Percentiles rank a stretch among this genome's conserved stretches.
Conservation (phyloP, 2,113 vertebrate species). For the Ariopsis seemanni region DNA sequence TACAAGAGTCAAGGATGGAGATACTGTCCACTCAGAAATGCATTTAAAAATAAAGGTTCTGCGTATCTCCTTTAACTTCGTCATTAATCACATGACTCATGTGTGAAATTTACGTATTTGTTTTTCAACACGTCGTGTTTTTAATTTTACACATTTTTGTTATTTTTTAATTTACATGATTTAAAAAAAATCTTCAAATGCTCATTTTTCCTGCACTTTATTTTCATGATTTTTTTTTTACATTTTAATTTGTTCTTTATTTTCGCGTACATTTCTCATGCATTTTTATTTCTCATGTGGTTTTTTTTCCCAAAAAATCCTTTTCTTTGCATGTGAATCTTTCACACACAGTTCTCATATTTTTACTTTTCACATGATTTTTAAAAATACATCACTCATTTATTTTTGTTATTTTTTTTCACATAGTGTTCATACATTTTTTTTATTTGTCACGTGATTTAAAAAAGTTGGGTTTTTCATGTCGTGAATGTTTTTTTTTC, state of each 20-base stretch:
- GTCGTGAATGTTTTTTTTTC: background rate
- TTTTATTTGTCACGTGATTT: background rate
- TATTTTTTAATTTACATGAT: too few species aligned
- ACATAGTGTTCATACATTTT: background rate
- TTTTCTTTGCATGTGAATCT: background rate
- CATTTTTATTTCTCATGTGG: background rate
- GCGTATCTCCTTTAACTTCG: too few species aligned
- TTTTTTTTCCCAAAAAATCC: background rate
- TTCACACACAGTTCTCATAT: background rate
- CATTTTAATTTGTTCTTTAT: background rate
- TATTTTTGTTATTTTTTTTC: background rate
- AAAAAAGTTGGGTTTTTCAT: background rate
- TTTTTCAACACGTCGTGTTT: background rate
- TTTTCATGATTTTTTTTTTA: background rate
- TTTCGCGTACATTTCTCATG: background rate
- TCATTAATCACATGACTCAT: background rate
- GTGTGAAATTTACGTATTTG: background rate
- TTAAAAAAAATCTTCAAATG: too few species aligned
- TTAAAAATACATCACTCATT: background rate
- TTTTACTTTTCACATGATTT: background rate
- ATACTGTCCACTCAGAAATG: too few species aligned
- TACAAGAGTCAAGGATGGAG: too few species aligned
- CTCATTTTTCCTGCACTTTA: too few species aligned
- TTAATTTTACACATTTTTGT: too few species aligned
- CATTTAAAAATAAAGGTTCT: too few species aligned